Conservation (phyloP, 2,888 invertebrate genomes). For the Coleophora deauratella region DNA sequence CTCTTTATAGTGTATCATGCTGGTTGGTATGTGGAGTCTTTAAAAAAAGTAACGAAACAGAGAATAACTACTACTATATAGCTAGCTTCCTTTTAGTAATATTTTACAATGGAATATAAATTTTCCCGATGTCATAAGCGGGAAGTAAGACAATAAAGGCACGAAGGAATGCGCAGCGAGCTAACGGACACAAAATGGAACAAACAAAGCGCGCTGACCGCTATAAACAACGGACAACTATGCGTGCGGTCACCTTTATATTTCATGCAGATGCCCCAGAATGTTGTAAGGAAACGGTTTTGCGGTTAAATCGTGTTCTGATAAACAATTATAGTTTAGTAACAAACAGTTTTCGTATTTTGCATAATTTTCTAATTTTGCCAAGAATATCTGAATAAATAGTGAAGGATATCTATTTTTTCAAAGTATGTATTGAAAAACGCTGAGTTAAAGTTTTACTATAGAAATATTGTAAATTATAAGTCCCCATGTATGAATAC, state of each 20-base stretch:
- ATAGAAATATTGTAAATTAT: too few species aligned
- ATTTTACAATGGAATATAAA: conserved; percentile 5
- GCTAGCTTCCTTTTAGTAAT: too few species aligned
- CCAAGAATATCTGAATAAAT: too few species aligned
- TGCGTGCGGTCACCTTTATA: conserved; percentile 70
- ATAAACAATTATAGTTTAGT: conserved; percentile 31
- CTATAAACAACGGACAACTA: conserved; percentile 67
- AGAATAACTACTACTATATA: too few species aligned
- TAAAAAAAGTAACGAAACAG: too few species aligned
- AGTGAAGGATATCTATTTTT: too few species aligned
- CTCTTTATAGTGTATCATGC: too few species aligned
- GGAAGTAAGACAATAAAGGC: conserved; percentile 70
- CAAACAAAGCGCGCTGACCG: conserved; percentile 46
- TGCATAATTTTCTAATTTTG: too few species aligned
- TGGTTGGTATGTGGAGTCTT: too few species aligned
- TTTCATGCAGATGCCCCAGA: conserved; percentile 59
- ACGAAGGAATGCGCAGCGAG: conserved; percentile 63
- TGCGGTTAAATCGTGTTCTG: conserved; percentile 41
- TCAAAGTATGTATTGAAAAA: too few species aligned
- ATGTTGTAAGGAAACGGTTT: conserved; percentile 33
- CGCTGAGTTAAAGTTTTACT: too few species aligned
- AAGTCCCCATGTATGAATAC: background rate
- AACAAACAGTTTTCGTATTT: background rate
- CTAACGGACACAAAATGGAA: conserved; percentile 44
- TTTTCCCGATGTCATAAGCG: conserved; percentile 43